Evolutionary conservation across 2,888 invertebrate species (phyloP).

Genomic region (Atrina japonica): DNA sequence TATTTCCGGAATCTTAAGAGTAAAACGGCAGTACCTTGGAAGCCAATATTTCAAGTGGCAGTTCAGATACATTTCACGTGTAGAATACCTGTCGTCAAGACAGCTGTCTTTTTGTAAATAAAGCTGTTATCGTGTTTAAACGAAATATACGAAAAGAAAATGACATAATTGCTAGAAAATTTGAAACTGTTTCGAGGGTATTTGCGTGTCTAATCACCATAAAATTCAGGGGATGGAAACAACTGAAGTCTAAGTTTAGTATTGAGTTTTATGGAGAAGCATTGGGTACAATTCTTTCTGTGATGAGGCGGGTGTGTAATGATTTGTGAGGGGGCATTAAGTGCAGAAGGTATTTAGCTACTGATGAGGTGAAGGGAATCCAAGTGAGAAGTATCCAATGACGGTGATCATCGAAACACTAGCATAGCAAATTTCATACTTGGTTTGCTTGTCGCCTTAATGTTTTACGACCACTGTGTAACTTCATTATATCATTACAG

Average conservation of each 20-base stretch:
- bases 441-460: conserved; percentile 16
- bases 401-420: conserved; percentile 29
- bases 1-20: too few relatives aligned
- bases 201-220: conserved; percentile 47
- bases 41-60: too few relatives aligned
- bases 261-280: conserved; percentile 42
- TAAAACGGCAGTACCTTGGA: too few relatives aligned
- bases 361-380: conserved; percentile 25
- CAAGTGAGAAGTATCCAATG: conserved; percentile 33
- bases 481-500: conserved; percentile 31
- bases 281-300: conserved; percentile 38
- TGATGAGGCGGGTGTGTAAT: conserved; percentile 36
- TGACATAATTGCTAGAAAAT: conserved; percentile 46
- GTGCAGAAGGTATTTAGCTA: conserved; percentile 32
- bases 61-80: background rate
- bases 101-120: conserved; percentile 17
- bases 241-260: conserved; percentile 36
- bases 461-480: conserved; percentile 19
- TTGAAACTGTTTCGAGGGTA: conserved; percentile 46
- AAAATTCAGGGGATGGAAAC: conserved; percentile 29
- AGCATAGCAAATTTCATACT: conserved; percentile 36
- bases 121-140: conserved; percentile 24
- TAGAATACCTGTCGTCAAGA: conserved; percentile 5
- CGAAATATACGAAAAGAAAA: conserved; percentile 34
- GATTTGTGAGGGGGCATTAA: conserved; percentile 32